These are phyloP conservation scores for Lethrus apterus DNA, from an alignment of 1,140 invertebrate species.

Conservation along the genomic window DNA sequence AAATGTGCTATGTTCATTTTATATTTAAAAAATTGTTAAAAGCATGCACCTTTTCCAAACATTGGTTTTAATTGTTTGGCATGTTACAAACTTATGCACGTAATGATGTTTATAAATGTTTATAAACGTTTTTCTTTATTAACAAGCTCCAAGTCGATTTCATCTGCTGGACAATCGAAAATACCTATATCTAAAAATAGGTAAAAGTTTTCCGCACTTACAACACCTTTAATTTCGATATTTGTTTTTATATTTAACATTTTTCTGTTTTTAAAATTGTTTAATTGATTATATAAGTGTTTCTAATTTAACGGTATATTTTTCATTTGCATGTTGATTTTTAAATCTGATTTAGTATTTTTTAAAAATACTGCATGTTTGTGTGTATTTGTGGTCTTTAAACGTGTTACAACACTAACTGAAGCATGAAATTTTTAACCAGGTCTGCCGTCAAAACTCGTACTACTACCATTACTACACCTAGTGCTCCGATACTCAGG, in stretches of 20 bases:
- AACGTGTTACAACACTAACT: too few relatives aligned
- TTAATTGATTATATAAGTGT: too few relatives aligned
- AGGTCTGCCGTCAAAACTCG: slow-evolving; percentile 39
- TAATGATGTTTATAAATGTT: slow-evolving; percentile 20
- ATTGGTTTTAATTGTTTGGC: slow-evolving; percentile 12
- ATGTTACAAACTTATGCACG: too few relatives aligned
- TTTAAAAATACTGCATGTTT: slow-evolving; percentile 38
- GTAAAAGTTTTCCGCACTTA: slow-evolving; percentile 25
- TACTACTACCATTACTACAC: slow-evolving; percentile 33
- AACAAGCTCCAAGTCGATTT: slow-evolving; percentile 31
- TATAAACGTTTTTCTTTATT: slow-evolving; percentile 22
- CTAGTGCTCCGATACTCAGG: slow-evolving; percentile 38
- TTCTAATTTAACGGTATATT: too few relatives aligned
- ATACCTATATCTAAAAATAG: slow-evolving; percentile 33
- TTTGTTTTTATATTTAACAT: too few relatives aligned
- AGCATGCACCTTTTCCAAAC: neutral
- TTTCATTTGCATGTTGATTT: neutral
- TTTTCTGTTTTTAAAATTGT: too few relatives aligned
- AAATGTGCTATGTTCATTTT: neutral
- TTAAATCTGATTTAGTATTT: slow-evolving; percentile 2
- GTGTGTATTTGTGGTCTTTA: too few relatives aligned
- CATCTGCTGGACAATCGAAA: slow-evolving; percentile 28
- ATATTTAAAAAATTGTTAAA: neutral
- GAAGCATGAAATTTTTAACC: too few relatives aligned
- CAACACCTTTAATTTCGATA: too few relatives aligned